Evolutionary conservation across 1,140 invertebrate species (phyloP), one percentile per base, ranked within the genome.

Genomic region (Drosophila nigrodunni): DNA sequence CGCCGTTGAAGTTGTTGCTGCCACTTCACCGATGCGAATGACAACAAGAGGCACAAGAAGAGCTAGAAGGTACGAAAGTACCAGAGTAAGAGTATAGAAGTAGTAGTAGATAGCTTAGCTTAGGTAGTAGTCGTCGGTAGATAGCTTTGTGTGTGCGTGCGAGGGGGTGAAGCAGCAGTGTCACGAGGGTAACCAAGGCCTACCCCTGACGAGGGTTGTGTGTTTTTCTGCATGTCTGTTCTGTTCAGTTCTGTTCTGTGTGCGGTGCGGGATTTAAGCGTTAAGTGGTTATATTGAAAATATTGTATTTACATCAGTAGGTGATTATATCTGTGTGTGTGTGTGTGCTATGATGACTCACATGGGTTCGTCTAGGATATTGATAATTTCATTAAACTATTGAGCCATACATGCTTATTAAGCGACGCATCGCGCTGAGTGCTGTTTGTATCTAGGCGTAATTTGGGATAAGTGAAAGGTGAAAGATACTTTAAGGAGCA

Each of bases 201-300:
- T 73, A 73, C 74, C 69, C 70, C 62, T 67, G 69, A 72, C 41
- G 74, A 72, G 68, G 68, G 68, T 73, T 68, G 61, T 21, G 46
- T 21, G 4, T 34, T 62, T 35, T 77, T 65, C 72, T 34, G 10
- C 18, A 1, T 2, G 18, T 52, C 66, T 18, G 49, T 73, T 65
- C 69, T 77, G 67, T 52, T 52, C 66, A 13, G 49, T 73, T 65
- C 69, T 77, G 67, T 52, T 77, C 60, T 52, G 73, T 78, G 65
- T 74, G 66, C 65, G 58, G 79, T 77, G 69, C 77, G 77, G 85
- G 85, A 89, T 89, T 89, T 85, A 85, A 89, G 85, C 85, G 85
- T 89, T 89, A 89, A 89, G 85, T 89, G 85, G 85, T 89, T 89
- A 89, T 89, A 89, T 89, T 89, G 85, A 89, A 89, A 89, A 89